Percentiles rank a stretch among this genome's conserved stretches.
These are phyloP conservation scores for Orestias chungarensis DNA, from an alignment of 2,797 vertebrate species.

Conservation along the genomic window DNA sequence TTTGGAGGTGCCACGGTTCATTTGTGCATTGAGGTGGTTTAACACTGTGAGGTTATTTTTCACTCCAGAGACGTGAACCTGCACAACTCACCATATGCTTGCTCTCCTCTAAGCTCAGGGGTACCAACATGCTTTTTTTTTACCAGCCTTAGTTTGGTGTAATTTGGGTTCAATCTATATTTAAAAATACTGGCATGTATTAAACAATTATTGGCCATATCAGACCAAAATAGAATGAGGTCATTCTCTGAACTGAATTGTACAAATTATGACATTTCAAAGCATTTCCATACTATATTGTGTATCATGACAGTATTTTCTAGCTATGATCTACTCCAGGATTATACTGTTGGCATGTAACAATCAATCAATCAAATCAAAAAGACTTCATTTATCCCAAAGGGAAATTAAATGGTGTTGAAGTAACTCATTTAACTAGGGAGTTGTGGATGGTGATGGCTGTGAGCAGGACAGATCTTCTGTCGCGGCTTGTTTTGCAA, in stretches of 20 bases:
- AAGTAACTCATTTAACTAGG: too few relatives aligned
- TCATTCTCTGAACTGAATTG: neutral
- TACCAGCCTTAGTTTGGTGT: slow-evolving; percentile 1
- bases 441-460: too few relatives aligned
- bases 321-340: neutral
- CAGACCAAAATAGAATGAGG: too few relatives aligned
- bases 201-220: neutral
- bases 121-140: slow-evolving; percentile 7
- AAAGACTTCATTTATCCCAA: too few relatives aligned
- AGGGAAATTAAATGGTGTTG: too few relatives aligned
- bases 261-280: neutral
- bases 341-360: neutral
- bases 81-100: slow-evolving; percentile 14
- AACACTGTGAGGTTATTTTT: slow-evolving; percentile 18
- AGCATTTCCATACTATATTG: neutral
- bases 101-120: slow-evolving; percentile 9
- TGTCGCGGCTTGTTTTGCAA: too few relatives aligned
- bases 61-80: slow-evolving; percentile 24
- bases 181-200: neutral
- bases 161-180: neutral
- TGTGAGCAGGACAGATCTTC: too few relatives aligned
- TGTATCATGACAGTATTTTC: neutral
- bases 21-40: slow-evolving; percentile 29
- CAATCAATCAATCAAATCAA: too few relatives aligned
- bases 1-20: slow-evolving; percentile 9